Evolutionary conservation across 1,140 invertebrate genomes (phyloP).

Genomic region (Bombus picipes): DNA sequence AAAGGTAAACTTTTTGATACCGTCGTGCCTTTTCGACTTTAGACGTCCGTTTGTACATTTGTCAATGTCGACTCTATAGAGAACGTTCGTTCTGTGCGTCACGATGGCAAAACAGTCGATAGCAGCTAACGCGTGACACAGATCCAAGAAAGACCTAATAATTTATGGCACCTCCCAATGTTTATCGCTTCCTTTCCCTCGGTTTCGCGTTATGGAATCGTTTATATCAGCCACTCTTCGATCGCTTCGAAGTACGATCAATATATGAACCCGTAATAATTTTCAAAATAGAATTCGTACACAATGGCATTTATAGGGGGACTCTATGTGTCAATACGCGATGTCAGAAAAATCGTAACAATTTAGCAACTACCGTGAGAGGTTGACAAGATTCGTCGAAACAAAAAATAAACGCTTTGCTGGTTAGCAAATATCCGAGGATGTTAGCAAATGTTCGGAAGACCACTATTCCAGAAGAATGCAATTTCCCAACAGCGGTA

Average conservation of each 20-base stretch:
- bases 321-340: fast-evolving
- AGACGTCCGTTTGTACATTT: background rate
- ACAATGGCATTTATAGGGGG: fast-evolving
- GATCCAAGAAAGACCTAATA: background rate
- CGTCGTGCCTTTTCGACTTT: background rate
- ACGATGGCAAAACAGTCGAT: background rate
- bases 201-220: background rate
- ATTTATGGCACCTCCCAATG: background rate
- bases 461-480: too few relatives aligned
- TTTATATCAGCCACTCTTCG: background rate
- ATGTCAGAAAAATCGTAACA: too few relatives aligned
- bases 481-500: too few relatives aligned
- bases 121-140: background rate
- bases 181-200: background rate
- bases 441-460: too few relatives aligned
- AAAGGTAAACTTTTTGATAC: background rate
- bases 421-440: too few relatives aligned
- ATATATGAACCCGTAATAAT: too few relatives aligned
- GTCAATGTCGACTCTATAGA: background rate
- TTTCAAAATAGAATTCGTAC: too few relatives aligned
- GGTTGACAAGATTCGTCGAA: too few relatives aligned
- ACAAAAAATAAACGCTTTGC: too few relatives aligned
- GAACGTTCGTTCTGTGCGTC: background rate
- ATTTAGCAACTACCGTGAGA: too few relatives aligned
- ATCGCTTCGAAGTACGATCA: background rate